phyloP scores from a whole-genome alignment of 2,797 vertebrate species.

The Rhabdophis nuchalis region DNA sequence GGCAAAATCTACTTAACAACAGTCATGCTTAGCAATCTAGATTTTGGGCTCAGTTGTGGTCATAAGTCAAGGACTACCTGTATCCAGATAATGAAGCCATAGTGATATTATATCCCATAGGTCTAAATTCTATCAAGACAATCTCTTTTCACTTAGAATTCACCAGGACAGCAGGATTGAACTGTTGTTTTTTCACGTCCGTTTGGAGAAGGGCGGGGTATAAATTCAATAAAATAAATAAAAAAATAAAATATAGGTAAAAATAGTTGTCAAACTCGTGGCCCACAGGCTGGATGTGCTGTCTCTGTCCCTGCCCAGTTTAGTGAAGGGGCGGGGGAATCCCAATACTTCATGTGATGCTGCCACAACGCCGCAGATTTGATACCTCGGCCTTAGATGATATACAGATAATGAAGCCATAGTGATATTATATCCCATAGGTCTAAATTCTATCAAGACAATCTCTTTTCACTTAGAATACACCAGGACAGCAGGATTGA shows the following conservation, averaged over 20 bases:
- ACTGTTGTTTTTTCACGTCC: no score
- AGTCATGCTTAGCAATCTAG: background rate
- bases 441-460: background rate
- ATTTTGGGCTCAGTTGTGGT: background rate
- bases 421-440: background rate
- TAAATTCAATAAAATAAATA: no score
- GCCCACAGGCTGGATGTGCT: no score
- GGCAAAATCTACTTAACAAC: background rate
- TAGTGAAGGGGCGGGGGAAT: no score
- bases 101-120: background rate
- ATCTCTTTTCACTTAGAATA: background rate
- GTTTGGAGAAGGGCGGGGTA: no score
- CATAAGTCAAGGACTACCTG: background rate
- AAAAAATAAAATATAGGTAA: no score
- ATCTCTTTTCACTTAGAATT: background rate
- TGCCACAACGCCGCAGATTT: no score
- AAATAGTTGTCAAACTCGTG: no score
- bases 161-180: background rate
- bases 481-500: background rate
- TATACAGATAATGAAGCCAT: background rate
- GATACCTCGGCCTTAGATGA: background rate
- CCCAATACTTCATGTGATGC: no score
- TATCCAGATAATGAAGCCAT: background rate
- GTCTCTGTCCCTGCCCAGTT: no score
- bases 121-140: background rate